Percentiles rank a stretch among this genome's conserved stretches.
Conservation (phyloP, 2,797 vertebrate genomes). For the Peromyscus attwateri region DNA sequence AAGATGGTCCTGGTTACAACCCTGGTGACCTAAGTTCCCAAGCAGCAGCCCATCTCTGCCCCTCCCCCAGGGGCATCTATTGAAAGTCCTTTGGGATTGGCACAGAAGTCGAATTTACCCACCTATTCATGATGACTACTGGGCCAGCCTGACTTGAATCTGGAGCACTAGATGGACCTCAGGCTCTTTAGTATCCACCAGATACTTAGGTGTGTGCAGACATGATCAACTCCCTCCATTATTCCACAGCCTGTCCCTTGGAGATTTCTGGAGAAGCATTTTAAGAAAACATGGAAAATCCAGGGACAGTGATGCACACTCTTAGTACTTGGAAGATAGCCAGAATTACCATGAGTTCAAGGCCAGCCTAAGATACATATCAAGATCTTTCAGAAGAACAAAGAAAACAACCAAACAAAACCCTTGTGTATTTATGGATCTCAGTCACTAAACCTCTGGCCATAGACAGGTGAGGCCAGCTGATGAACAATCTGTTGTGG, state of each 20-base stretch:
- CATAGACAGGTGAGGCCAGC: background rate
- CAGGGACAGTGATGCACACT: background rate
- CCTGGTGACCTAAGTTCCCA: background rate
- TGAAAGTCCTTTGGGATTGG: background rate
- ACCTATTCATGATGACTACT: background rate
- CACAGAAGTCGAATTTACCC: background rate
- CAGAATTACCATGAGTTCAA: background rate
- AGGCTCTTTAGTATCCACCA: background rate
- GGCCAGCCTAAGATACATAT: background rate
- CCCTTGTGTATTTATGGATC: background rate
- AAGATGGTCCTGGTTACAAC: background rate
- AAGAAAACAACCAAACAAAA: background rate
- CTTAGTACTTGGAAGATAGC: background rate
- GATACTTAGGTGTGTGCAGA: background rate
- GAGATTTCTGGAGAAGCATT: background rate
- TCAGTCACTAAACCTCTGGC: slow-evolving; percentile 17
- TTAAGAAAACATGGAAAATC: background rate
- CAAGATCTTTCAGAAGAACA: background rate
- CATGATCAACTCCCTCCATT: background rate
- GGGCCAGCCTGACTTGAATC: background rate
- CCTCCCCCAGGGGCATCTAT: background rate
- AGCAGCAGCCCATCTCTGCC: background rate
- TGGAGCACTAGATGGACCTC: background rate
- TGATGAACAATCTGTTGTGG: background rate
- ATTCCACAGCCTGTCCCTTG: background rate